Evolutionary conservation across 2,113 vertebrate genomes (phyloP).

Genomic region (Sebastes schlegelii): DNA sequence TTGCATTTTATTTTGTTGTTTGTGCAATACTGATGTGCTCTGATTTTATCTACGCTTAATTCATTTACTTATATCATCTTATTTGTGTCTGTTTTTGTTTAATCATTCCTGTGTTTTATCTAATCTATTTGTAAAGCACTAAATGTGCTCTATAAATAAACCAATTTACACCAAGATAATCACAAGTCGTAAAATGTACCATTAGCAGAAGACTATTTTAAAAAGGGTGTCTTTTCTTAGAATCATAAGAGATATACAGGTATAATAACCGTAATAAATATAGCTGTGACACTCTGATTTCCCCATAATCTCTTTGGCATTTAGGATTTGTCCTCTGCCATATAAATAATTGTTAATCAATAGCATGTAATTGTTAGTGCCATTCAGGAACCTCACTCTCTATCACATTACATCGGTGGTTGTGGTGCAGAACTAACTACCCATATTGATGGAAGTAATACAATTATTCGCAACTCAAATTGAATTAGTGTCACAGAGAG

Average conservation of each 20-base stretch:
- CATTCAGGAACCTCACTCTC: constrained; percentile 53
- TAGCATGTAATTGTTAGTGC: constrained; percentile 50
- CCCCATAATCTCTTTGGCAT: constrained; percentile 6
- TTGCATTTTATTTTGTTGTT: no score
- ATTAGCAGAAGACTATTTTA: not conserved
- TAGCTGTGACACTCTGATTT: constrained; percentile 20
- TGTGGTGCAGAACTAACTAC: constrained; percentile 60
- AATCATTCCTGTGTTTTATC: no score
- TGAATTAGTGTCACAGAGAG: constrained; percentile 69
- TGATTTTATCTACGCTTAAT: no score
- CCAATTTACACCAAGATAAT: not conserved
- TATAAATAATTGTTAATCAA: constrained; percentile 58
- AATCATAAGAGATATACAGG: not conserved
- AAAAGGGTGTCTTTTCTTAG: not conserved
- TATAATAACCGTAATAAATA: not conserved
- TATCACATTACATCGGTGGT: constrained; percentile 54
- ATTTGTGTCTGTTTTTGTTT: no score
- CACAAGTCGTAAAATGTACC: not conserved
- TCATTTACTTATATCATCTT: no score
- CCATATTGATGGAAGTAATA: constrained; percentile 66
- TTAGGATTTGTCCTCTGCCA: not conserved
- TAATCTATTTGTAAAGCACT: no score
- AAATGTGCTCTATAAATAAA: no score
- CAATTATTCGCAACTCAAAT: constrained; percentile 73
- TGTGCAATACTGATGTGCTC: no score